Evolutionary conservation across 1,140 invertebrate genomes (phyloP).

Genomic region (Papilio xuthus): DNA sequence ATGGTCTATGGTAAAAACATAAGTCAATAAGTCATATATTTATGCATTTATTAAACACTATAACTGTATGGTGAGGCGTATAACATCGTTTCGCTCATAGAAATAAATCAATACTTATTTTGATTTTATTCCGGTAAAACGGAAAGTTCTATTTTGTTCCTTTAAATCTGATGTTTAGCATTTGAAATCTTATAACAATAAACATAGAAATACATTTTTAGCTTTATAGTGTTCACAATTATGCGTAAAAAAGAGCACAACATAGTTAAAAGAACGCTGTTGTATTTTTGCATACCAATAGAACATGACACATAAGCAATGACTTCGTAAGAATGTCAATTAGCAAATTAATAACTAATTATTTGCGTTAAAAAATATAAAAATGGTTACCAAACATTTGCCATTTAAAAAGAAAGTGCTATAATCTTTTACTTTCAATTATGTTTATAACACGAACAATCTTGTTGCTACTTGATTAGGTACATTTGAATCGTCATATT

Average conservation of each 20-base stretch:
- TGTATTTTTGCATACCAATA: background rate
- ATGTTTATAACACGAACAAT: background rate
- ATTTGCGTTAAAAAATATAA: background rate
- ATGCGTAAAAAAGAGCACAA: too few species aligned
- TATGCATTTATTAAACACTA: background rate
- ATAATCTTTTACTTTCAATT: background rate
- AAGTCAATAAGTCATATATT: too few species aligned
- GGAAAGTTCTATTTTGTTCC: background rate
- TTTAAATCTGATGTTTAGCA: background rate
- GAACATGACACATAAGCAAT: background rate
- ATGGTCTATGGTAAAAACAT: too few species aligned
- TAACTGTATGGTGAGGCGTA: slow-evolving; percentile 18
- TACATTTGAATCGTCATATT: background rate
- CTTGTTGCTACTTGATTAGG: slow-evolving; percentile 4
- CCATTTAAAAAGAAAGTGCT: background rate
- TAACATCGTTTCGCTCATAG: slow-evolving; percentile 21
- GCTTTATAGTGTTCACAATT: too few species aligned
- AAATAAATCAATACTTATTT: slow-evolving; percentile 16
- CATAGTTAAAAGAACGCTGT: background rate
- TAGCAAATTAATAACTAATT: background rate
- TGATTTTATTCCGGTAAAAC: background rate
- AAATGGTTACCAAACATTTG: background rate
- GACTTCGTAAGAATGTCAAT: background rate
- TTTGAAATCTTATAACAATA: background rate
- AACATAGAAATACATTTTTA: background rate